Evolutionary conservation across 2,888 invertebrate species (phyloP).

Genomic region (Sylvicola fuscatus): DNA sequence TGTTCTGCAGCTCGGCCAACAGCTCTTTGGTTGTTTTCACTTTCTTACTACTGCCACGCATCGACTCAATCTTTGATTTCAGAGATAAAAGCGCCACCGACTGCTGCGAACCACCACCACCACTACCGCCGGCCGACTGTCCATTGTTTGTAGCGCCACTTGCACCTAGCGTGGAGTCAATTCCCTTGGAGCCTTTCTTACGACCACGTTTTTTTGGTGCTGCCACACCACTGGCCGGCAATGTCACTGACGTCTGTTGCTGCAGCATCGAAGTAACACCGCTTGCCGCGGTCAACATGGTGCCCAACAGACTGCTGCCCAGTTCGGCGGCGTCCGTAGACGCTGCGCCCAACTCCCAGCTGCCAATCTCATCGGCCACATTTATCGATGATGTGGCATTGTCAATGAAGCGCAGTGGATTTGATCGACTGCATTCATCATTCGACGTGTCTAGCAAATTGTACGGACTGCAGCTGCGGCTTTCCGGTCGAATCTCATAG

Average conservation of each 20-base stretch:
- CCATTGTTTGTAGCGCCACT: neutral
- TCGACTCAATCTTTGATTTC: conserved; percentile 7
- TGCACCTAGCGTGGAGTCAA: conserved; percentile 20
- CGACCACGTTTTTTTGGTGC: conserved; percentile 17
- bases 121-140: neutral
- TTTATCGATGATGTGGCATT: neutral
- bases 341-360: neutral
- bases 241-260: neutral
- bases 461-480: conserved; percentile 8
- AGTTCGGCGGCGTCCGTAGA: neutral
- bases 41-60: conserved; percentile 16
- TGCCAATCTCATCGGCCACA: neutral
- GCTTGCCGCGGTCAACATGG: no score
- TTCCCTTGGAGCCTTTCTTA: conserved; percentile 23
- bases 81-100: conserved; percentile 3
- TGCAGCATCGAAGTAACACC: neutral
- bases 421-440: no score
- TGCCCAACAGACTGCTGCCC: no score
- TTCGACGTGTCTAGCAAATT: neutral
- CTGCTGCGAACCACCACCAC: neutral
- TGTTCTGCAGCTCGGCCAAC: conserved; percentile 22
- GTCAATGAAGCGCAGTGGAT: conserved; percentile 5
- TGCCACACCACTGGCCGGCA: no score
- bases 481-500: conserved; percentile 2
- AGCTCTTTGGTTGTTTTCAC: conserved; percentile 25